Evolutionary conservation across 2,888 invertebrate species (phyloP), one percentile per base, ranked within the genome.

Genomic region (Drosophila pseudotalamancana): DNA sequence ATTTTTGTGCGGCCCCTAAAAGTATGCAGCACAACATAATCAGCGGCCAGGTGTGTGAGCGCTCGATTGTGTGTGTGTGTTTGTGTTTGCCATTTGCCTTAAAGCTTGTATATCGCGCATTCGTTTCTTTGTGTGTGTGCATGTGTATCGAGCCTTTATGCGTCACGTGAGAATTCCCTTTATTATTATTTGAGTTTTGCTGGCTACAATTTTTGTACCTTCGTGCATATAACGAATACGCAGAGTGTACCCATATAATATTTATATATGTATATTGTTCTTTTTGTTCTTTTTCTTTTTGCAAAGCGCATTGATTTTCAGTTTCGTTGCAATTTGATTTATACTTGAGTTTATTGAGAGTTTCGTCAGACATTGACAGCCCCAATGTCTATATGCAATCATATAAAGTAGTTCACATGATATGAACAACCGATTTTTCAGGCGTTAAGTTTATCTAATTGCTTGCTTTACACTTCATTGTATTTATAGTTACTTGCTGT

Each of bases 141-240:
- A 51, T 48, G 62, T 66, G 56, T 65, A 59, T 40, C 18, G 27
- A 4, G 49, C 42, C 64, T 77, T 85, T 82, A 82, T 85, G 86
- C 77, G 88, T 84, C 88, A 84, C 83, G 83, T 84, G 83, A 82
- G 83, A 85, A 77, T 84, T 82, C 75, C 67, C 72, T 77, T 87
- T 83, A 87, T 87, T 87, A 87, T 82, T 82, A 82, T 87, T 87
- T 86, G 73, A 67, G 45, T 83, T 73, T 40, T 14, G 53, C 35
- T 54, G 31, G 29, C n/a, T 61, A 19, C 50, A 35, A 54, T 46
- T 42, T 46, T 18, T 19, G 23, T 59, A 49, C 62, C 59, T 61
- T 61, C 65, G 76, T 73, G 75, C 80, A 83, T 46, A 80, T 83
- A 83, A 55, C 83, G 80, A 79, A 86, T 82, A 82, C 80, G 76